Base-by-base conservation (phyloP, 1,140 invertebrate species). In the Cecropterus lyciades region DNA sequence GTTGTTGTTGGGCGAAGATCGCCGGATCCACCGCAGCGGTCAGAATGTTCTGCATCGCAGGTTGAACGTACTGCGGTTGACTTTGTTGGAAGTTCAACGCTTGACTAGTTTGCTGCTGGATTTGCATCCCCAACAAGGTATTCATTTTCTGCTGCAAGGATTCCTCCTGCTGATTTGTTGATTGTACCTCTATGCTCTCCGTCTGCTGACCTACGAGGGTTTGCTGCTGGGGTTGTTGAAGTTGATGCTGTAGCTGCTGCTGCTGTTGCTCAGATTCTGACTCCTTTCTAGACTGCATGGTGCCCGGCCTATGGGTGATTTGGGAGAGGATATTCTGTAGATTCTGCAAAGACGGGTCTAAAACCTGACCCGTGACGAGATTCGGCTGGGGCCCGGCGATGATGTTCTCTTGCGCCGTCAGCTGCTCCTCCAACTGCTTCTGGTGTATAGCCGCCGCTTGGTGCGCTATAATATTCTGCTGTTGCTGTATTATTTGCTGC, bases 371-470 rank as follows among this genome's bases (percentile, higher is more conserved):
- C 7, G 80, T 67, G 13, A 80, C 80, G 65, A 86, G 79, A 75
- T 84, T 86, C 74, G 75, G 66, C 66, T 86, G 82, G 65, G 89
- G 82, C 70, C 89, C 72, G 43, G 80, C 42, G 45, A 87, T 76
- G 30, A 89, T 75, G 76, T 83, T 79, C 48, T 92, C 87, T 57
- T 91, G 84, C 8, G 84, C 83, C 53, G 88, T 87, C 17, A 92
- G 75, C 27, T 89, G 83, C 56, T 88, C 80, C 65, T 92, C 89
- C 33, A 92, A 89, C 66, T 93, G 88, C 37, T 93, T 93, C 56
- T 93, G 92, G 0, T 93, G 85, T 17, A 94, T 92, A 11, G 86
- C 84, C 0, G 80, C 85, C 6, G 86, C 85, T 69, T 93, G 92
- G 9, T 92, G 89, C 1, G 82, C 84, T 55, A 91, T 91, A 3